Evolutionary conservation across 2,797 vertebrate species (phyloP), one percentile per base, ranked within the genome.

Genomic region (Cuculus canorus): DNA sequence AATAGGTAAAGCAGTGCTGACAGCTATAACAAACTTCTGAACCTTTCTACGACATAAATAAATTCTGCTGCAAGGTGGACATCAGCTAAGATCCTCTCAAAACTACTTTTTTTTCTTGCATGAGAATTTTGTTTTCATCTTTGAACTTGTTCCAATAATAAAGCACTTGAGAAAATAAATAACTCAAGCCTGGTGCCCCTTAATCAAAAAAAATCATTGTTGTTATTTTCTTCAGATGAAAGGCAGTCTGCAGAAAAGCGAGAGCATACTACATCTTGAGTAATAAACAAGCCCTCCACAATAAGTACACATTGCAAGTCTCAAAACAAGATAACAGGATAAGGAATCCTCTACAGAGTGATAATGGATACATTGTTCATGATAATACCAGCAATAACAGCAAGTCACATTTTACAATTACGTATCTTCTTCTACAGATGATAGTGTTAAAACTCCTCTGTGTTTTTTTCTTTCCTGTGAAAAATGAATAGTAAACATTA

Each of bases 281-380:
- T 76, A 73, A 87, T 43, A 73, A 87, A 13, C 25, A 80, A 90
- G 33, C 28, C 22, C 43, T 86, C 27, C 48, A 56, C 64, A 63
- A 33, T 81, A 88, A 90, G 61, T 75, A 71, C 35, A 61, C 17
- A 93, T 76, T 65, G 37, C 57, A 83, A 80, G 48, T 71, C 41
- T 56, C 54, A 89, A 77, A 78, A 57, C n/a, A 85, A 92, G 86
- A 60, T 75, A 94, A 93, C 21, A 89, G 76, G 52, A 69, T 87
- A 90, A 81, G 87, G 88, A 93, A 54, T n/a, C 61, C 76, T 86
- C 65, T 65, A 23, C 50, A 82, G 65, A 91, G 60, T 54, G 18
- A 91, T 88, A 92, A 94, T 90, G 41, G 94, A 77, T 54, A 91
- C 60, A 83, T 88, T 88, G 91, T 65, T 94, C 93, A 75, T 61